phyloP scores from a whole-genome alignment of 1,140 invertebrate species.

The Drosophila orena region DNA sequence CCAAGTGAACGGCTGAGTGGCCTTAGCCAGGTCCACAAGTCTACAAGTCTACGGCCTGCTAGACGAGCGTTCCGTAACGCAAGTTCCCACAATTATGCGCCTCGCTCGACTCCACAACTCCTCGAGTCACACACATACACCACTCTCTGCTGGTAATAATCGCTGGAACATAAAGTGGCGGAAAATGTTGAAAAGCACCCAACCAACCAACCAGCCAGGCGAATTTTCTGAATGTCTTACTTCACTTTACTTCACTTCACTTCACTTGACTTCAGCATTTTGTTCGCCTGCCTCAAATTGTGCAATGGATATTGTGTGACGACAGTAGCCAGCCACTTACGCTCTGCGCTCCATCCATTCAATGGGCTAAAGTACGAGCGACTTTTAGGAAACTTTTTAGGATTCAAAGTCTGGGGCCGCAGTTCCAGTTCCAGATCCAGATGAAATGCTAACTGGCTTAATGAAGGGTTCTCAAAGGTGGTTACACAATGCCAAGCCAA shows the following conservation, averaged over 20 bases:
- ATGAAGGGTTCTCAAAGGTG: constrained; percentile 32
- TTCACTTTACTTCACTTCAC: constrained; percentile 67
- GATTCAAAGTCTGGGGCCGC: constrained; percentile 33
- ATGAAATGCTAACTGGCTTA: constrained; percentile 26
- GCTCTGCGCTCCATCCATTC: constrained; percentile 31
- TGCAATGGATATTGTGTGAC: constrained; percentile 67
- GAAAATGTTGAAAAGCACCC: constrained; percentile 77
- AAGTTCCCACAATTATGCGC: constrained; percentile 81
- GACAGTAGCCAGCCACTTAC: constrained; percentile 49
- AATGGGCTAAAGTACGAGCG: constrained; percentile 21
- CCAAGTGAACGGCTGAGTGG: constrained; percentile 74
- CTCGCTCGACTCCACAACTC: constrained; percentile 69
- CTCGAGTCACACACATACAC: constrained; percentile 17
- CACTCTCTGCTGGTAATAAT: constrained; percentile 68
- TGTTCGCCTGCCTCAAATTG: constrained; percentile 57
- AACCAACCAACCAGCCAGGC: constrained; percentile 56
- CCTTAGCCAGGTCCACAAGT: constrained; percentile 55
- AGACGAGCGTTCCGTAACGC: constrained; percentile 79
- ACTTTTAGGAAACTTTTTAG: constrained; percentile 31
- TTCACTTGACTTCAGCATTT: constrained; percentile 42
- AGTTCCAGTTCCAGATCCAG: constrained; percentile 36
- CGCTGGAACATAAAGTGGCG: constrained; percentile 77
- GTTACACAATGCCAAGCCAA: constrained; percentile 22
- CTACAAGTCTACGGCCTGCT: constrained; percentile 55
- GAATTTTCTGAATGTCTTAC: constrained; percentile 68